phyloP scores from a whole-genome alignment of 2,797 vertebrate species.

The Lepilemur ruficaudatus region DNA sequence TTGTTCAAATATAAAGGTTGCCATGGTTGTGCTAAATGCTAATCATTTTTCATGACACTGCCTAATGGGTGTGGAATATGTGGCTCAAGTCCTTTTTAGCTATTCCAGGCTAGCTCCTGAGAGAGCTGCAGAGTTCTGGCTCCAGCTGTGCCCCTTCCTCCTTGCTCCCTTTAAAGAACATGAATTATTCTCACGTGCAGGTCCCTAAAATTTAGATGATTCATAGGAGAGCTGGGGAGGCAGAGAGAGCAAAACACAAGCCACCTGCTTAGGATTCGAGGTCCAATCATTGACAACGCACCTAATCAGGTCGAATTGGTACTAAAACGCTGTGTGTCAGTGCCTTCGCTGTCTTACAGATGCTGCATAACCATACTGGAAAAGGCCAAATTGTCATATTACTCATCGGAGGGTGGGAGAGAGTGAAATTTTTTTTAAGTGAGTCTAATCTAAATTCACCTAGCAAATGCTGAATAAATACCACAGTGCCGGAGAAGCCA shows the following conservation, averaged over 20 bases:
- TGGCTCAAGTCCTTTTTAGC: not conserved
- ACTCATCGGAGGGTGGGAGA: not conserved
- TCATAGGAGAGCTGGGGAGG: not conserved
- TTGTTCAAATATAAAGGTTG: constrained; percentile 25
- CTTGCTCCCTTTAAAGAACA: constrained; percentile 3
- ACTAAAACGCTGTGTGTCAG: not conserved
- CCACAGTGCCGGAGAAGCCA: not conserved
- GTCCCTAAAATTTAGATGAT: constrained; percentile 7
- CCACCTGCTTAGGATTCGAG: not conserved
- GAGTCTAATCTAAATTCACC: not conserved
- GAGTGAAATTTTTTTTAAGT: not conserved
- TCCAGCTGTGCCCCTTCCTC: constrained; percentile 22
- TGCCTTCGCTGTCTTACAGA: not conserved
- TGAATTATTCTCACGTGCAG: constrained; percentile 10
- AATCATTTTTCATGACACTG: constrained; percentile 19
- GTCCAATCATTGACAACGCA: not conserved
- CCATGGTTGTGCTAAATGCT: constrained; percentile 29
- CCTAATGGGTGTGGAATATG: not conserved
- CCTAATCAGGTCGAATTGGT: constrained; percentile 16
- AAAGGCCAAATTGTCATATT: not conserved
- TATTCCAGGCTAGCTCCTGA: not conserved
- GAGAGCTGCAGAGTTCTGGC: not conserved
- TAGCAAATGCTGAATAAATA: not conserved
- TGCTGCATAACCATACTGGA: not conserved
- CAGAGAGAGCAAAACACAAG: constrained; percentile 22